Conservation (phyloP, 2,888 invertebrate species). For the Protodeltote pygarga region DNA sequence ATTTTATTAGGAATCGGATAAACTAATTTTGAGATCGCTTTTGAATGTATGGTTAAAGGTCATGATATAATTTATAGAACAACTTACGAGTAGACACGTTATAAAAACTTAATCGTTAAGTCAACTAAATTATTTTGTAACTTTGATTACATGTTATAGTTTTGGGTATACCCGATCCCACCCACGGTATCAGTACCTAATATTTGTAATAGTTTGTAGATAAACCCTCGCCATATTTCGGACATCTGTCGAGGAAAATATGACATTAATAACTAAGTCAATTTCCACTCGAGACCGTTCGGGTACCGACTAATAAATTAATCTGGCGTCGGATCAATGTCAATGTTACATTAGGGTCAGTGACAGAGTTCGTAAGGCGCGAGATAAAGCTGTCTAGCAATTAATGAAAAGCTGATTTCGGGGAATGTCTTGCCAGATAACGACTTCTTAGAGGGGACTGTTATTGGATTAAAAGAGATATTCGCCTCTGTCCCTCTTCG, state of each 20-base stretch:
- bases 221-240: slow-evolving; percentile 55
- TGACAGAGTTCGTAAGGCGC: slow-evolving; percentile 60
- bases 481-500: slow-evolving; percentile 54
- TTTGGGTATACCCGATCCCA: slow-evolving; percentile 51
- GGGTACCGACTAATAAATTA: slow-evolving; percentile 74
- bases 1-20: slow-evolving; percentile 40
- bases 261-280: slow-evolving; percentile 75
- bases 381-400: slow-evolving; percentile 74
- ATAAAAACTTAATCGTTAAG: too few relatives aligned
- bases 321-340: slow-evolving; percentile 78
- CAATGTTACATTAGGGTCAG: slow-evolving; percentile 71
- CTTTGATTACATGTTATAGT: too few relatives aligned
- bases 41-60: neutral
- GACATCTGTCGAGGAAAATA: slow-evolving; percentile 69
- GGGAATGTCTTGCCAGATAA: slow-evolving; percentile 70
- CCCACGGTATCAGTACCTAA: too few relatives aligned
- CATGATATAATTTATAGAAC: neutral
- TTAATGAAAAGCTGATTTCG: slow-evolving; percentile 81
- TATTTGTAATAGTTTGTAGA: slow-evolving; percentile 52
- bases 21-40: slow-evolving; percentile 7
- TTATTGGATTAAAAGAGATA: slow-evolving; percentile 71
- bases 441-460: slow-evolving; percentile 53
- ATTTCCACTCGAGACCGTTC: slow-evolving; percentile 64
- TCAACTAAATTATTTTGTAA: too few relatives aligned
- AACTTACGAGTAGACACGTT: neutral